Evolutionary conservation across 2,888 invertebrate genomes (phyloP), one percentile per base, ranked within the genome.

Genomic region (Nebria brevicollis): DNA sequence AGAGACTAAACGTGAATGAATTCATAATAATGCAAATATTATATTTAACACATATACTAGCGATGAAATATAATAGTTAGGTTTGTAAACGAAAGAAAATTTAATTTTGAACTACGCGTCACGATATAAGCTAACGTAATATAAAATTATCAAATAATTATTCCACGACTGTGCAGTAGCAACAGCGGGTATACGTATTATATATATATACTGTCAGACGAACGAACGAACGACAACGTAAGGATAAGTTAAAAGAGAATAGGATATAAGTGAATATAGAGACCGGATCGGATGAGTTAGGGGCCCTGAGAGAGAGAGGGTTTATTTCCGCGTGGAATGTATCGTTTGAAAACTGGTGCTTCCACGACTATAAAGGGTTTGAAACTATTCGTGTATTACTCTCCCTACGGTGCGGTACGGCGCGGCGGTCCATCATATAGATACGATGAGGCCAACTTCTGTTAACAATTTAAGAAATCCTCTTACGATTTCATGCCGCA

Each of bases 381-480:
- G 65, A 72, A 81, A 81, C 81, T 81, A 81, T 81, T 81, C 81
- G 72, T 54, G 77, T 77, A 80, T 80, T 80, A 80, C 70, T 80
- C 80, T 64, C 80, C 80, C 80, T 70, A 54, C 54, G 54, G 54
- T 8, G 13, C 54, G 54, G 54, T 8, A 7, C 54, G 54, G 7
- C 54, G 34, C 65, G 75, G 75, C 75, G 73, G 77, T 81, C 77
- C 66, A 81, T 81, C 81, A 81, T 81, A 81, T 76, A 13, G 54
- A 54, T 54, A 54, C 54, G 54, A 54, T 54, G 54, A 54, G 54
- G 77, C 81, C 72, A 81, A 81, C 76, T 81, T 81, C 80, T 77
- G 77, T 81, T 77, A 81, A 76, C 81, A 81, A 77, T 81, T 81
- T 81, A 81, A 81, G 81, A 81, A 81, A 81, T 81, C 81, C 81